Evolutionary conservation across 2,888 invertebrate species (phyloP), one percentile per base, ranked within the genome.

Genomic region (Scaptomyza reducta): DNA sequence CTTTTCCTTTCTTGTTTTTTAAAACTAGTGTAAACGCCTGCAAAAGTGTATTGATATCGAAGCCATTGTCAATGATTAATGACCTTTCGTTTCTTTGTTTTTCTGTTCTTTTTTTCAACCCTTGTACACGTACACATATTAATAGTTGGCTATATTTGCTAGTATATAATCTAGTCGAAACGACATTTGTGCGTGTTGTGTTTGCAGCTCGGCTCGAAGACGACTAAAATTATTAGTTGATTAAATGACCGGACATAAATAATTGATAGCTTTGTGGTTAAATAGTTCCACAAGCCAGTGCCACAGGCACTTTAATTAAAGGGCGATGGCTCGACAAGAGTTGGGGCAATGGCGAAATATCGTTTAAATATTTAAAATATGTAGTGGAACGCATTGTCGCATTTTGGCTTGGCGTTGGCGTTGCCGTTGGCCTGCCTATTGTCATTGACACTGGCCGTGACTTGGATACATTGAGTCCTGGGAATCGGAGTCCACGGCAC

Each of bases 281-380:
- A 64, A 60, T 44, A 49, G 14, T 64, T 62, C 55, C 35, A 22
- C 22, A 22, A 5, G 29, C 25, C 56, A n/a, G 38, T 33, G 1
- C 27, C 5, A 13, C 42, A n/a, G 31, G 53, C 47, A 57, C 45
- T 61, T 68, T 87, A 87, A 83, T 83, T 84, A 84, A 77, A 71
- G 80, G 77, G 46, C 29, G 22, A 42, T 9, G 14, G 3, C 9
- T 22, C 22, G 14, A 3, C 3, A 14, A 35, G 35, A 2, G n/a
- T 6, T 14, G 56, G 56, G 42, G 25, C 2, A 16, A 33, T 0
- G 22, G 13, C 3, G 25, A 70, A 74, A 71, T 77, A 71, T 49
- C 72, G 72, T 75, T 85, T 79, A 77, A 87, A 84, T 84, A 81
- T 77, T 87, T 81, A 65, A 87, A 87, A 74, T 61, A 56, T 70